phyloP scores from a whole-genome alignment of 1,140 invertebrate genomes.

The Rhopalosiphum maidis region DNA sequence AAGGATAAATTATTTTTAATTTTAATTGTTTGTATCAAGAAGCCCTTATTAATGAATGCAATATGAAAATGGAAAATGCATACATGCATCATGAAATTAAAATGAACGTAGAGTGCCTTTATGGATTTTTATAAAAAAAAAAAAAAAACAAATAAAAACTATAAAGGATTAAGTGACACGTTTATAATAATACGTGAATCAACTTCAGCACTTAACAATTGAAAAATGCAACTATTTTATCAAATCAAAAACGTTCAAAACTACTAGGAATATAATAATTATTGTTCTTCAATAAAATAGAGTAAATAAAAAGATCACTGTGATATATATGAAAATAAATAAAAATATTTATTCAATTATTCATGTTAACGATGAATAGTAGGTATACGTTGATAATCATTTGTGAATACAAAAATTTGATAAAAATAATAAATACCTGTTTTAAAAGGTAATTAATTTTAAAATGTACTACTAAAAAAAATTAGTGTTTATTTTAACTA shows the following conservation, averaged over 20 bases:
- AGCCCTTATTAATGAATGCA: too few relatives aligned
- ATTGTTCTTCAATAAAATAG: neutral
- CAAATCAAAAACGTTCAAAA: neutral
- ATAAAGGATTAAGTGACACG: neutral
- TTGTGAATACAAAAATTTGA: neutral
- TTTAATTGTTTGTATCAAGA: too few relatives aligned
- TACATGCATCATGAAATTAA: too few relatives aligned
- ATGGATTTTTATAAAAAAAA: too few relatives aligned
- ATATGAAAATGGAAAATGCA: too few relatives aligned
- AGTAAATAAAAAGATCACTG: neutral
- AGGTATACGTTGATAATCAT: neutral
- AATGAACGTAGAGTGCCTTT: too few relatives aligned
- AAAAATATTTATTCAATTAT: neutral
- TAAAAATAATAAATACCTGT: neutral
- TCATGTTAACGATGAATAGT: neutral
- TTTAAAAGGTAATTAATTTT: neutral
- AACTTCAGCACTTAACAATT: neutral
- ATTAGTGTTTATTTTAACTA: too few relatives aligned
- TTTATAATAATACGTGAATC: neutral
- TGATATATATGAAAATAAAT: neutral
- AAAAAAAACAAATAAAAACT: too few relatives aligned
- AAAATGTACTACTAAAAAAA: neutral
- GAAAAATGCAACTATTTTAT: neutral
- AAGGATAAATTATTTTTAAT: too few relatives aligned
- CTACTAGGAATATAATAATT: neutral